phyloP scores from a whole-genome alignment of 2,113 vertebrate species.

The Corydoras sp. region DNA sequence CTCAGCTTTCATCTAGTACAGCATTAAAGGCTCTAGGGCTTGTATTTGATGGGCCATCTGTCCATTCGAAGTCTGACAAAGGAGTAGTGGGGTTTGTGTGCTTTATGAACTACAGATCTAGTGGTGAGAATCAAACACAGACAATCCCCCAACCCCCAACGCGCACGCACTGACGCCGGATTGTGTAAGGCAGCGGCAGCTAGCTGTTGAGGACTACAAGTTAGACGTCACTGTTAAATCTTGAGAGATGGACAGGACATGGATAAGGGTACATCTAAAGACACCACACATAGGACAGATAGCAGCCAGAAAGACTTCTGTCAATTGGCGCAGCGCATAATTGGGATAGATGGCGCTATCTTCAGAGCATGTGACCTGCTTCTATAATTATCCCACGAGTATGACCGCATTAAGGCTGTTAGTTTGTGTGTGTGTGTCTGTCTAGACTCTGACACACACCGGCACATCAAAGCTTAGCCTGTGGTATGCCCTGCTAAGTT shows the following conservation, averaged over 20 bases:
- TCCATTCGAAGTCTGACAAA: slow-evolving; percentile 15
- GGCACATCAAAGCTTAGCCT: slow-evolving; percentile 50
- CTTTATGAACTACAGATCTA: slow-evolving; percentile 4
- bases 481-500: slow-evolving; percentile 35
- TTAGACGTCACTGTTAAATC: slow-evolving; percentile 16
- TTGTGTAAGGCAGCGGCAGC: neutral
- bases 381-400: slow-evolving; percentile 59
- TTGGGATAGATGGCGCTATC: slow-evolving; percentile 57
- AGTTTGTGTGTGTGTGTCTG: slow-evolving; percentile 26
- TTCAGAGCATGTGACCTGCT: slow-evolving; percentile 51
- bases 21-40: slow-evolving; percentile 11
- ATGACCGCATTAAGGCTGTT: slow-evolving; percentile 46
- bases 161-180: neutral
- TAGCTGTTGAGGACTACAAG: slow-evolving; percentile 19
- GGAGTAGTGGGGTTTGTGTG: neutral
- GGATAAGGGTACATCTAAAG: slow-evolving; percentile 21
- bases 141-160: too few species aligned
- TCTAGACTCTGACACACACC: slow-evolving; percentile 43
- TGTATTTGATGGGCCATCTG: slow-evolving; percentile 17
- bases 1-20: slow-evolving; percentile 26
- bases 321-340: slow-evolving; percentile 52
- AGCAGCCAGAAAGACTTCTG: slow-evolving; percentile 36
- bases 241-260: neutral
- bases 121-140: neutral
- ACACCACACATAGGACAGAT: slow-evolving; percentile 20